Evolutionary conservation across 2,113 vertebrate species (phyloP).

Genomic region (Amia ocellicauda): DNA sequence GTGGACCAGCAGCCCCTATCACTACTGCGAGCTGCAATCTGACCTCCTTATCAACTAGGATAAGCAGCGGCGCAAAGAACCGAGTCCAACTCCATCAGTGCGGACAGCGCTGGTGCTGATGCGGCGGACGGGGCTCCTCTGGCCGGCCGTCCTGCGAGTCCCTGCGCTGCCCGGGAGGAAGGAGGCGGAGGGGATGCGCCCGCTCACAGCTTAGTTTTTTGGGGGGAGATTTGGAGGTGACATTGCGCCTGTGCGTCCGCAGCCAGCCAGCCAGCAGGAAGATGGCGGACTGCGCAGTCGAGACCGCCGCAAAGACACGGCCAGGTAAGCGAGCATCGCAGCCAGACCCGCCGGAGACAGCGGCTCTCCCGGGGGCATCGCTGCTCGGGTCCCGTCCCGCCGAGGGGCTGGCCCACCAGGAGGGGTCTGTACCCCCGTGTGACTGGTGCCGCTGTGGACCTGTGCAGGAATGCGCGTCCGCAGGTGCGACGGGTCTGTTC

Average conservation of each 20-base stretch:
- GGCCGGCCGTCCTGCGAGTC: slow-evolving; percentile 5
- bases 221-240: slow-evolving; percentile 34
- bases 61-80: no score
- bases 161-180: not conserved
- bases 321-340: slow-evolving; percentile 45
- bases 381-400: slow-evolving; percentile 30
- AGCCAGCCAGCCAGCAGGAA: slow-evolving; percentile 17
- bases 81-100: no score
- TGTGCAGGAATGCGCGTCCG: not conserved
- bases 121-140: slow-evolving; percentile 27
- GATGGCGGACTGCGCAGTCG: slow-evolving; percentile 52
- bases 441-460: no score
- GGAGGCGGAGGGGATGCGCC: slow-evolving; percentile 33
- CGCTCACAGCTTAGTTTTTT: slow-evolving; percentile 25
- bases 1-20: no score
- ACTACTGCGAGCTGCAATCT: no score
- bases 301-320: slow-evolving; percentile 28
- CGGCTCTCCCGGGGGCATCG: not conserved
- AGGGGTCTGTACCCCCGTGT: no score
- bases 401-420: slow-evolving; percentile 2
- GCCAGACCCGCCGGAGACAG: not conserved
- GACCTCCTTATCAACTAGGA: no score
- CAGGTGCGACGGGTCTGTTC: not conserved
- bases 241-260: slow-evolving; percentile 23
- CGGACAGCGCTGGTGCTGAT: slow-evolving; percentile 12